A percentile compares a stretch with the other conserved stretches of the same genome.
Evolutionary conservation across 1,140 invertebrate species (phyloP).

Genomic region (Dermatophagoides farinae): DNA sequence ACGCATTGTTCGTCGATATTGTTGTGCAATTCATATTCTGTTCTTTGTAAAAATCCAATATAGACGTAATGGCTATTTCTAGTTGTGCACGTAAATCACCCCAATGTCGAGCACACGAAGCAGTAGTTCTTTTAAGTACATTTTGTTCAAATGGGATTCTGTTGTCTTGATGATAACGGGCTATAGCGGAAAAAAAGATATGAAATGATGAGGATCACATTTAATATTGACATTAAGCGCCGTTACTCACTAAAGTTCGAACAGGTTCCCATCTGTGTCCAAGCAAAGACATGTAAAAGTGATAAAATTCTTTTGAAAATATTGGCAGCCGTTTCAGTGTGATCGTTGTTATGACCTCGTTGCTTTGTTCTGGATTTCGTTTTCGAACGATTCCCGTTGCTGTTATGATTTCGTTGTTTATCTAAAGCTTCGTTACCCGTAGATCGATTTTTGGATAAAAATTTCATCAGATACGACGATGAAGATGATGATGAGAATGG

Average conservation of each 20-base stretch:
- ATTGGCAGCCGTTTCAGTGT: constrained; percentile 34
- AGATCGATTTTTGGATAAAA: too few species aligned
- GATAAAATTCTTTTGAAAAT: constrained; percentile 63
- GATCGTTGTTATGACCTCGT: neutral
- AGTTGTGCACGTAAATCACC: constrained; percentile 76
- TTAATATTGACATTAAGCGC: neutral
- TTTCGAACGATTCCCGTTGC: too few species aligned
- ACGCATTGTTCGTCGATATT: constrained; percentile 27
- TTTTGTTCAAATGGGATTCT: constrained; percentile 43
- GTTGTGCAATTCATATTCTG: constrained; percentile 24
- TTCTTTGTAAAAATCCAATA: constrained; percentile 28
- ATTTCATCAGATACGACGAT: too few species aligned
- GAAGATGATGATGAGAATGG: too few species aligned
- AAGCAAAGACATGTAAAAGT: constrained; percentile 72
- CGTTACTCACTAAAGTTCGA: neutral
- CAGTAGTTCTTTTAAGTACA: constrained; percentile 54
- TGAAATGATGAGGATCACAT: too few species aligned
- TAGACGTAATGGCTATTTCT: constrained; percentile 65
- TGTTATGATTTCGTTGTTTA: too few species aligned
- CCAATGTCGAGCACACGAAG: constrained; percentile 43
- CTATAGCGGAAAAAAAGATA: neutral
- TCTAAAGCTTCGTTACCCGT: too few species aligned
- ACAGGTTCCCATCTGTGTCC: constrained; percentile 73
- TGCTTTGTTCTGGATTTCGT: too few species aligned
- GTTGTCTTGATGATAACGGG: constrained; percentile 24